Percentiles rank a stretch among this genome's conserved stretches.
Conservation (phyloP, 2,888 invertebrate genomes). For the Tachystola acroxantha region DNA sequence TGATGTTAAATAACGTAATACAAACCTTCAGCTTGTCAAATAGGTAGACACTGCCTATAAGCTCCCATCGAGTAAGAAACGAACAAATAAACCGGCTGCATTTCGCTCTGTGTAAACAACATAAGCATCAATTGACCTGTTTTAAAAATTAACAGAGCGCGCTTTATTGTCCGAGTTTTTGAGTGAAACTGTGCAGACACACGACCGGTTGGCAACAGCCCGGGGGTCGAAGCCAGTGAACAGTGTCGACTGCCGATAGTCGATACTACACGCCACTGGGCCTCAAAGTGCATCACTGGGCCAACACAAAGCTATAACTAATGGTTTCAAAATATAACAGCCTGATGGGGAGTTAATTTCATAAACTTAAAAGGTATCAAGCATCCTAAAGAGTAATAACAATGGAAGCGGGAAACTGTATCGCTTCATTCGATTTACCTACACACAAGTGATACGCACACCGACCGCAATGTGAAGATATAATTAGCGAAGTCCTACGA, state of each 20-base stretch:
- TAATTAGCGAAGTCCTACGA: no score
- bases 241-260: slow-evolving; percentile 10
- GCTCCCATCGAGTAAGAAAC: background rate
- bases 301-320: background rate
- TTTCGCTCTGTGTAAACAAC: slow-evolving; percentile 18
- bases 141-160: slow-evolving; percentile 6
- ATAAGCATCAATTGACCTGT: slow-evolving; percentile 5
- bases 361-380: no score
- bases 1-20: no score
- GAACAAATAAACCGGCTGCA: slow-evolving; percentile 1
- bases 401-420: no score
- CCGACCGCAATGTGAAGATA: no score
- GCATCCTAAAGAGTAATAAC: no score
- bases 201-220: slow-evolving; percentile 10
- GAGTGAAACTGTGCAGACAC: slow-evolving; percentile 3
- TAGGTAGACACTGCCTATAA: no score
- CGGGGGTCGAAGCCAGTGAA: slow-evolving; percentile 20
- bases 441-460: no score
- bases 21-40: no score
- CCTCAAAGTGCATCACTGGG: slow-evolving; percentile 4
- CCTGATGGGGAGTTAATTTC: no score
- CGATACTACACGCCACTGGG: slow-evolving; percentile 14
- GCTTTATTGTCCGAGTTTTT: slow-evolving; percentile 8
- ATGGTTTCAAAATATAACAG: no score
- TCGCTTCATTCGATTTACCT: no score